Evolutionary conservation across 2,113 vertebrate genomes (phyloP), one percentile per base, ranked within the genome.

Genomic region (Xenopus borealis): DNA sequence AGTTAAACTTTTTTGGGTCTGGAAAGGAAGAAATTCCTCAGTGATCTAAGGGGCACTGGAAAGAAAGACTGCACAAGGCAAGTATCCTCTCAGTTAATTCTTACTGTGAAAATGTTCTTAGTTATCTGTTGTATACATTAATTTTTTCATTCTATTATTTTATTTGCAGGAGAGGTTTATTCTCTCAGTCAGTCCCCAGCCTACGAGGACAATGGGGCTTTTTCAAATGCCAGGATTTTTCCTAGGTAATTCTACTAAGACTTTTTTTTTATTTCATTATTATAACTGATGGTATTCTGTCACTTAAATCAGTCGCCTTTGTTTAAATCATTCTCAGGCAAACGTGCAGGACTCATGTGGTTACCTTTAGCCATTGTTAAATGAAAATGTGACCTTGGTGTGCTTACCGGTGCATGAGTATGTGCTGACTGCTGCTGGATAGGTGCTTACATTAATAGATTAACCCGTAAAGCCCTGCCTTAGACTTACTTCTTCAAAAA

Each of bases 1-100:
- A 63, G 59, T 20, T 64, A 10, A 77, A 70, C 67, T 70, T 70
- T 77, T 76, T 77, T 62, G 71, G 74, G 67, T 63, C 59, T 63
- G 66, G 52, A 44, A 70, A 77, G 53, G 20, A 18, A 69, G 59
- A 70, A 77, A 77, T 77, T 64, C 66, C 61, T 64, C 74, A 77
- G 47, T 64, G 58, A 63, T 64, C 59, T 18, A n/a, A 63, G 59
- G 19, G 74, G 67, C 57, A 70, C 59, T 8, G 19, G 61, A 70
- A 61, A 50, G 64, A 64, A 47, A 61, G 5, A 10, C 66, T 64
- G 46, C 61, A 53, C 59, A 63, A 70, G 74, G 68, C 50, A 69
- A 44, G 62, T 70, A 20, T 23, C 18, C 53, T 61, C 17, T 16
- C 13, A 12, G 33, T 40, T 61, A 20, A 69, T 27, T 19, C 10